phyloP scores from a whole-genome alignment of 2,797 vertebrate species.

The Otus scops region DNA sequence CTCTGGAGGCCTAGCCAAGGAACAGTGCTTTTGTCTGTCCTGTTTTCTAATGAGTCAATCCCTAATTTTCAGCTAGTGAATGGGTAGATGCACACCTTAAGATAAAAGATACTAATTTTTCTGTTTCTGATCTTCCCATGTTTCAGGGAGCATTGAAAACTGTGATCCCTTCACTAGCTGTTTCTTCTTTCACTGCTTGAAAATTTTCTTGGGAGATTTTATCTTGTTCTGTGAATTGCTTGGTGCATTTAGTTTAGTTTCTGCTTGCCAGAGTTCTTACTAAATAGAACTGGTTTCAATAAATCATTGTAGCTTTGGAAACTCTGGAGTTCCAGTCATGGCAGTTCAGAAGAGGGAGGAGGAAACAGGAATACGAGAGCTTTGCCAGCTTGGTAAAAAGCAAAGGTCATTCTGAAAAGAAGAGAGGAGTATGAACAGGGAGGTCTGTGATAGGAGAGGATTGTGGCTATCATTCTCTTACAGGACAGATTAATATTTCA shows the following conservation, averaged over 20 bases:
- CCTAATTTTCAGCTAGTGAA: neutral
- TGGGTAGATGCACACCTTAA: neutral
- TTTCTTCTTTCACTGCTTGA: conserved; percentile 50
- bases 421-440: neutral
- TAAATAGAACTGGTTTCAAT: conserved; percentile 49
- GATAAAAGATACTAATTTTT: neutral
- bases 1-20: neutral
- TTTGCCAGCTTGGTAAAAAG: neutral
- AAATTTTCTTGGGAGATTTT: conserved; percentile 38
- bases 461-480: neutral
- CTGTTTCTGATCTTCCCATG: neutral
- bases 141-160: neutral
- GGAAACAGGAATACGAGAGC: neutral
- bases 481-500: neutral
- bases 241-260: conserved; percentile 38
- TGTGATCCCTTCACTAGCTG: neutral
- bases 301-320: conserved; percentile 29
- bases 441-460: neutral
- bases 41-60: neutral
- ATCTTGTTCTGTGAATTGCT: conserved; percentile 36
- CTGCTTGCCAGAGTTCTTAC: conserved; percentile 30
- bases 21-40: neutral
- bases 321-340: neutral
- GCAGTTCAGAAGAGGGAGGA: neutral
- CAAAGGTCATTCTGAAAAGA: neutral